Evolutionary conservation across 2,888 invertebrate species (phyloP), one percentile per base, ranked within the genome.

Genomic region (Heterodera filipjevi): DNA sequence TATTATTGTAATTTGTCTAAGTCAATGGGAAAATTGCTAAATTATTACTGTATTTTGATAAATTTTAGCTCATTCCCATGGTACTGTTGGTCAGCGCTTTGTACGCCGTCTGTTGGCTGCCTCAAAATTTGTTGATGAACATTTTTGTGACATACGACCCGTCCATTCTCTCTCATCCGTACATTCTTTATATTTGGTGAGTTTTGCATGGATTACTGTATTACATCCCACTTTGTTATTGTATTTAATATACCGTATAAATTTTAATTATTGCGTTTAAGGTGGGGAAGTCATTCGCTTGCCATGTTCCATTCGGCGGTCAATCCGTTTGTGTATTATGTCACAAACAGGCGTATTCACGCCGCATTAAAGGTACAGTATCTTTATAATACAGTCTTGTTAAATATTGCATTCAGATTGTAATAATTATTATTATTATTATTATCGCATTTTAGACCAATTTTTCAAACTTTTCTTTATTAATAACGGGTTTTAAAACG

Each of bases 311-410:
- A 89, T 71, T 86, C 87, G 14, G 83, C 85, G 49, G 87, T 89
- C 73, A 89, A 89, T 70, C 89, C 89, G 19, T 81, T 87, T 35
- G 82, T 89, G 73, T 89, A 89, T 79, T 87, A 84, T 79, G 77
- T 81, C 49, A 83, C 85, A 68, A 89, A 87, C 76, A 81, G 82
- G 14, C 80, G 96, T 90, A 96, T 96, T 90, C 93, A 96, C 71
- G 93, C 95, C 85, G 96, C 96, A 14, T 95, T 96, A 91, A 94
- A 94, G 59, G 59, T 59, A 49, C 14, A 49, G 49, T 19, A 49
- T 3, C 49, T 19, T 3, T 16, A 39, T 39, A 39, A n/a, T n/a
- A n/a, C n/a, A n/a, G n/a, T n/a, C n/a, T n/a, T n/a, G n/a, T n/a
- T n/a, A n/a, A n/a, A n/a, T n/a, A n/a, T n/a, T n/a, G n/a, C n/a